These are phyloP conservation scores for Serranus cabrilla DNA, from an alignment of 2,797 vertebrate species.

Conservation along the genomic window DNA sequence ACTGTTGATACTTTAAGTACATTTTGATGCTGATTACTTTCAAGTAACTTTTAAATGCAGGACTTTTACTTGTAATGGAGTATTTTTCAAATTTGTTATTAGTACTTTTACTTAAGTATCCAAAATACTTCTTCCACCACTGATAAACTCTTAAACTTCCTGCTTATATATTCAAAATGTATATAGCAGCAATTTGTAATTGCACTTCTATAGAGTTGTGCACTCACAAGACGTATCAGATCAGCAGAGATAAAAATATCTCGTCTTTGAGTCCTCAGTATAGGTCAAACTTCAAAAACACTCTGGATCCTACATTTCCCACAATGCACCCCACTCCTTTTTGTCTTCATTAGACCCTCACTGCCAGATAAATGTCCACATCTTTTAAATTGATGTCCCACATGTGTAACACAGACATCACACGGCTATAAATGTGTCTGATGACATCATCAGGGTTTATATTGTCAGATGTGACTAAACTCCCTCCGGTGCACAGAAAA, in stretches of 20 bases:
- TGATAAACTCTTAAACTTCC: background rate
- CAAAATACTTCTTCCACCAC: no score
- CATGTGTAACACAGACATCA: background rate
- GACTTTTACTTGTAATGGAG: no score
- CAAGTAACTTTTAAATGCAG: no score
- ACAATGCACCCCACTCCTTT: constrained; percentile 1
- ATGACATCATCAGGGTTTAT: constrained; percentile 1
- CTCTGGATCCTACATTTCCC: background rate
- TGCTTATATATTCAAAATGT: background rate
- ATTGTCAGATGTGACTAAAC: constrained; percentile 6
- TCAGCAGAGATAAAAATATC: background rate
- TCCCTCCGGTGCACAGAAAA: constrained; percentile 21
- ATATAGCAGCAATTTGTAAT: background rate
- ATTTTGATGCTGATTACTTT: no score
- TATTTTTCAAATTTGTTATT: no score
- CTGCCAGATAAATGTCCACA: background rate
- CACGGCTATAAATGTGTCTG: background rate
- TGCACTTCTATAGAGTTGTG: background rate
- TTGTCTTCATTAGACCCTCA: background rate
- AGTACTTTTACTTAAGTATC: no score
- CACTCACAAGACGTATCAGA: background rate
- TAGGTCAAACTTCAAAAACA: background rate
- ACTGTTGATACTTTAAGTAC: no score
- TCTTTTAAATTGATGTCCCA: background rate
- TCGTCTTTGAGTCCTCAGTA: background rate